These are phyloP conservation scores for Paguma larvata DNA, from an alignment of 2,797 vertebrate species.

Conservation along the genomic window DNA sequence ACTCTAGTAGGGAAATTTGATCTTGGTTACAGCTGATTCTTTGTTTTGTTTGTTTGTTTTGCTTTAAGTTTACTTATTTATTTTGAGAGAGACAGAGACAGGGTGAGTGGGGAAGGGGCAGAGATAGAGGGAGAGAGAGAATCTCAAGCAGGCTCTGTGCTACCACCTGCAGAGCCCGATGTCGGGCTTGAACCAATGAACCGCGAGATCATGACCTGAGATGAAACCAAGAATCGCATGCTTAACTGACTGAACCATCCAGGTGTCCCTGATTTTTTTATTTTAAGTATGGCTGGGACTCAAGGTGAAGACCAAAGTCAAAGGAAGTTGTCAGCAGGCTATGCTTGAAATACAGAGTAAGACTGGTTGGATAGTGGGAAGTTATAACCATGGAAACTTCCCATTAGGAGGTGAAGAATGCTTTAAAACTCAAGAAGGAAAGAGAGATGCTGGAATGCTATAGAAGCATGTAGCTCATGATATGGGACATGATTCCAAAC, in stretches of 20 bases:
- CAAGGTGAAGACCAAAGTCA: neutral
- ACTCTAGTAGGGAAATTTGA: neutral
- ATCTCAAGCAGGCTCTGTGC: too few relatives aligned
- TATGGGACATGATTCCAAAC: neutral
- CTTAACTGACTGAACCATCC: too few relatives aligned
- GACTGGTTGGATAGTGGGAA: neutral
- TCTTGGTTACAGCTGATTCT: neutral
- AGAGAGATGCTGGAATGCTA: neutral
- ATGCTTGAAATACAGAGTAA: neutral
- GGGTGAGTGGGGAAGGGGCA: too few relatives aligned
- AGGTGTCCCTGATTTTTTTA: neutral
- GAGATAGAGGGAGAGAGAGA: too few relatives aligned
- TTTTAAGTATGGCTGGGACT: neutral
- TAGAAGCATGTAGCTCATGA: neutral
- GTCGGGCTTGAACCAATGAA: too few relatives aligned
- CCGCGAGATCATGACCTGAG: too few relatives aligned
- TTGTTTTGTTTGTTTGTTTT: neutral
- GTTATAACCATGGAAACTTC: neutral
- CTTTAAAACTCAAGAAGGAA: neutral
- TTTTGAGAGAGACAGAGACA: too few relatives aligned
- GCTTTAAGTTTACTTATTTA: too few relatives aligned
- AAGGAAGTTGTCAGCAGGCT: neutral
- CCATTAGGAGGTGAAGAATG: neutral
- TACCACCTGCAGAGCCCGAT: too few relatives aligned
- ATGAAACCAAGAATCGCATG: too few relatives aligned